Evolutionary conservation across 2,797 vertebrate genomes (phyloP), one percentile per base, ranked within the genome.

Genomic region (Setipinna tenuifilis): DNA sequence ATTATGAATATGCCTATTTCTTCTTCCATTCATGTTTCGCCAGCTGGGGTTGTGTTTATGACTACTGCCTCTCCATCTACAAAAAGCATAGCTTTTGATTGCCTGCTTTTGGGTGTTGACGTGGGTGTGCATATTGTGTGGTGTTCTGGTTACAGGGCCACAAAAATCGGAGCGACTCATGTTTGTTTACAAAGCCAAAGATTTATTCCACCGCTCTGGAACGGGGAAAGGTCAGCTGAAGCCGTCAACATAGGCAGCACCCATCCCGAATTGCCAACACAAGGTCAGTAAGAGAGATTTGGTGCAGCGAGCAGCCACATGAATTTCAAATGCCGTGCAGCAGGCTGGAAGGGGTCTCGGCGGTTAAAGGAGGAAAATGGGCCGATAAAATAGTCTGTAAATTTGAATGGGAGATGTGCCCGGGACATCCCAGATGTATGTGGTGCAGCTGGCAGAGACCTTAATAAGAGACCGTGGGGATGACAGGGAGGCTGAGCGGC

Each of bases 401-500:
- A 82, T 62, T 82, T 81, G 78, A 85, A 75, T 81, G 41, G 59
- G 68, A 83, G 71, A 82, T 86, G 68, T 83, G 58, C 48, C 57
- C 71, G 10, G 82, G 82, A 41, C 62, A 28, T 85, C 59, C 85
- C 81, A 71, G 85, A 83, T 82, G 61, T 61, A 78, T 44, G 35
- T 44, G 35, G 71, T 78, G 35, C 85, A 85, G 82, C 75, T 87
- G 87, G 83, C 25, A 44, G 71, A 59, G 82, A 62, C 25, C 85
- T 85, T 88, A 86, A 85, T 86, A 78, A 88, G 61, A 83, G 82
- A 86, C 61, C 54, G 28, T 41, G 19, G 75, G 68, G 59, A 82
- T 54, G 61, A 35, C 46, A n/a, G 62, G 41, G 68, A 54, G 54
- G 44, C 28, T 31, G 65, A 48, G 83, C 44, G 41, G 16, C 11